Percentiles rank a stretch among this genome's conserved stretches.
Conservation (phyloP, 2,797 vertebrate species). For the Lithobates pipiens region DNA sequence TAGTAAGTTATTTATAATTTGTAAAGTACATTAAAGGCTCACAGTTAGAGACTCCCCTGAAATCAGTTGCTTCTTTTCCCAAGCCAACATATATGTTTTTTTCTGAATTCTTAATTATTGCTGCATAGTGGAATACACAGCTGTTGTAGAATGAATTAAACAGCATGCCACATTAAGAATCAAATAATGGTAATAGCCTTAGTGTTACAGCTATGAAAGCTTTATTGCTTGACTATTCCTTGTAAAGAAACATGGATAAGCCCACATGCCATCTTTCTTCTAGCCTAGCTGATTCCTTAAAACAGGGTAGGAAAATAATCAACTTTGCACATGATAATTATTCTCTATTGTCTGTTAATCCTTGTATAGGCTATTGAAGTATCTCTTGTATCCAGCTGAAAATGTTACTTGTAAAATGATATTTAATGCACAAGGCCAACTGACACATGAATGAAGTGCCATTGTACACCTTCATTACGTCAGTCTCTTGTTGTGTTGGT, state of each 20-base stretch:
- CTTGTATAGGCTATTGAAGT: too few species aligned
- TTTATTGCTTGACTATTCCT: slow-evolving; percentile 29
- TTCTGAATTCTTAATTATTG: slow-evolving; percentile 52
- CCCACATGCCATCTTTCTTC: too few species aligned
- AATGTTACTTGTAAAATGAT: too few species aligned
- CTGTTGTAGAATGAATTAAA: slow-evolving; percentile 34
- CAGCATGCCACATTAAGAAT: slow-evolving; percentile 7
- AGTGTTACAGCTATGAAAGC: slow-evolving; percentile 1
- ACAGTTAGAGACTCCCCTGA: slow-evolving; percentile 42
- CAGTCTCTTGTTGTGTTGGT: too few species aligned
- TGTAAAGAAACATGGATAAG: background rate
- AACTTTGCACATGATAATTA: too few species aligned
- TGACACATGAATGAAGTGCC: too few species aligned
- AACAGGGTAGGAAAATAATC: too few species aligned
- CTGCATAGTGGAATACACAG: slow-evolving; percentile 28
- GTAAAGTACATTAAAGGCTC: slow-evolving; percentile 53
- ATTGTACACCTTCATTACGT: too few species aligned
- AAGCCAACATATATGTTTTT: slow-evolving; percentile 21
- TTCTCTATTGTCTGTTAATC: too few species aligned
- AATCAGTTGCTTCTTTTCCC: slow-evolving; percentile 50
- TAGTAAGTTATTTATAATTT: slow-evolving; percentile 52
- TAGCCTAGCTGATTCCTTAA: too few species aligned
- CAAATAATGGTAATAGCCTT: slow-evolving; percentile 18
- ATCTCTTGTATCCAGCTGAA: too few species aligned
- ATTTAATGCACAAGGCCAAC: too few species aligned